Percentiles rank a stretch among this genome's conserved stretches.
Conservation (phyloP, 1,140 invertebrate species). For the Chironomus striatipennis region DNA sequence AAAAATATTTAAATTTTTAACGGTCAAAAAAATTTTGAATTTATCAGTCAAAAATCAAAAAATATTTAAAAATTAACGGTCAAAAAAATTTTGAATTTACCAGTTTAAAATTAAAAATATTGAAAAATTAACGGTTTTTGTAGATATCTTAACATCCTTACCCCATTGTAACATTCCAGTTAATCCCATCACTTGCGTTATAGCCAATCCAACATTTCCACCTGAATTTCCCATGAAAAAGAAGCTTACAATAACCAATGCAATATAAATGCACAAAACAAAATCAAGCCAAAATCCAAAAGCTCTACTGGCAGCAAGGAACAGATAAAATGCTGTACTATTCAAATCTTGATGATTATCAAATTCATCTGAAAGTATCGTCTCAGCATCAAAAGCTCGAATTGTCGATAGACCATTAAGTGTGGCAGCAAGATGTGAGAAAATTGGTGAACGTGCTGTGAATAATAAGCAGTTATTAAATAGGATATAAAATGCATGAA, state of each 20-base stretch:
- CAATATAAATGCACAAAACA: conserved; percentile 64
- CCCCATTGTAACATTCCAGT: conserved; percentile 73
- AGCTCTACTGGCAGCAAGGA: conserved; percentile 52
- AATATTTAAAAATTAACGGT: too few relatives aligned
- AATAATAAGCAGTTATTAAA: conserved; percentile 25
- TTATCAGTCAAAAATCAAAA: too few relatives aligned
- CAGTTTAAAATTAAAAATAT: too few relatives aligned
- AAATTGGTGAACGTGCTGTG: conserved; percentile 69
- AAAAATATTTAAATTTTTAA: too few relatives aligned
- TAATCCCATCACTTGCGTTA: conserved; percentile 70
- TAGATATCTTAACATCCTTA: too few relatives aligned
- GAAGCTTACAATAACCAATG: conserved; percentile 57
- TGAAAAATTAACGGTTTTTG: too few relatives aligned
- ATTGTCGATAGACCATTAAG: conserved; percentile 85
- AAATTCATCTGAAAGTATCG: conserved; percentile 69
- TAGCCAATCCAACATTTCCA: conserved; percentile 68
- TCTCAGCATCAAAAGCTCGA: conserved; percentile 69
- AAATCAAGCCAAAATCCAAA: conserved; percentile 74
- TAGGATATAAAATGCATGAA: conserved; percentile 16
- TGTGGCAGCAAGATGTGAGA: conserved; percentile 79
- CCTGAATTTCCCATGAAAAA: conserved; percentile 52
- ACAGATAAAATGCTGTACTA: conserved; percentile 55
- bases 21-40: too few relatives aligned
- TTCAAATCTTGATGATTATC: conserved; percentile 68
- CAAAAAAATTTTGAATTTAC: too few relatives aligned